Evolutionary conservation across 2,888 invertebrate genomes (phyloP), one percentile per base, ranked within the genome.

Genomic region (Podotricha telesiphe): DNA sequence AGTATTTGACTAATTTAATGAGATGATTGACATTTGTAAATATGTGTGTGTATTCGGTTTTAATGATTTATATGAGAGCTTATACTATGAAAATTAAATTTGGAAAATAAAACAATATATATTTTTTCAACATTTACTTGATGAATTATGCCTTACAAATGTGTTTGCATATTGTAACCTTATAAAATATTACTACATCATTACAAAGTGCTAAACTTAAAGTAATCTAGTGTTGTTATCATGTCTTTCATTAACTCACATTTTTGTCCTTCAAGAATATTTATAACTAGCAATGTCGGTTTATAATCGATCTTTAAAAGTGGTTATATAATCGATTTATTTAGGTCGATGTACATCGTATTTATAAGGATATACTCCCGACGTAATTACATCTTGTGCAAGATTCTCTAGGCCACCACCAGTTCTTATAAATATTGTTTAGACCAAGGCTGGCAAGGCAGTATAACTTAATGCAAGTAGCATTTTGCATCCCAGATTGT

Each of bases 151-250:
- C 86, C 86, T 89, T 92, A 93, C 87, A 91, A 89, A 91, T 88
- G 88, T 89, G 88, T 91, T 84, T 84, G 90, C 89, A 89, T 92
- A 89, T 88, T 87, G 88, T 90, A 88, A 90, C 85, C 92, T 92
- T 93, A 92, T 82, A 91, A 88, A 89, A 84, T 87, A 87, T 83
- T 85, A 86, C 86, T 82, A 88, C 85, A 88, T 85, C 77, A 88
- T 87, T 90, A 89, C 86, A 90, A 91, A 91, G 91, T 91, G 91
- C 91, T 92, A 90, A 91, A 91, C 91, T 92, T 91, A 92, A 88
- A 85, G 82, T 88, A 87, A 87, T 83, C 87, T 91, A 91, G 86
- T 86, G 86, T 86, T 85, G 84, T 86, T 85, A 86, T 88, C 85
- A 87, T 85, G 86, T 90, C 87, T 86, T 86, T 86, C 84, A 84